Evolutionary conservation across 2,113 vertebrate genomes (phyloP), one percentile per base, ranked within the genome.

Genomic region (Misgurnus mizolepis): DNA sequence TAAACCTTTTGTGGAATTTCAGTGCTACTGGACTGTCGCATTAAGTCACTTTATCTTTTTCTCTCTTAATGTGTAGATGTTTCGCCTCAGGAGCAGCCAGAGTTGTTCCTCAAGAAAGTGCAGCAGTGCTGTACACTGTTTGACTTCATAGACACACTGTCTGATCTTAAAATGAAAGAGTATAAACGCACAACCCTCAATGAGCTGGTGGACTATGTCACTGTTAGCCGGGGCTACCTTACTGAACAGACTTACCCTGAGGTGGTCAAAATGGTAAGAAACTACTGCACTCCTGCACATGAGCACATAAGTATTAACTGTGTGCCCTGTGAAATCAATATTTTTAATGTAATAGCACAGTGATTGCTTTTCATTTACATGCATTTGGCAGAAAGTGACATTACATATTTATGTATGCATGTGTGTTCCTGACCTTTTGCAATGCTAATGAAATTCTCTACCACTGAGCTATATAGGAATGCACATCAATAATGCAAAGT

Each of bases 161-260:
- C 96, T 85, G 97, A 99, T 94, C 97, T 99, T 92, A 99, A 99
- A 95, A 98, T 98, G 97, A 99, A 99, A 95, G 98, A 99, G 94
- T 98, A 99, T 93, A 99, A 99, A 91, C 96, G 98, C 90, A 98
- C 98, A 92, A 98, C 97, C 88, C 97, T 99, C 93, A 99, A 97
- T 88, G 98, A 99, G 94, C 93, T 99, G 93, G 97, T 99, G 94
- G 98, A 99, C 93, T 99, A 98, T 90, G 96, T 99, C 92, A 98
- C 97, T 83, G 95, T 98, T 92, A 98, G 97, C 95, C 95, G 98
- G 93, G 97, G 97, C 88, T 98, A 97, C 95, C 94, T 99, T 93
- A 98, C 96, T 84, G 98, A 99, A 90, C 97, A 97, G 94, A 97
- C 96, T 88, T 99, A 99, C 92, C 97, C 97, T 73, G 98, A 99